Conservation (phyloP, 2,797 vertebrate species). For the Clamator glandarius region DNA sequence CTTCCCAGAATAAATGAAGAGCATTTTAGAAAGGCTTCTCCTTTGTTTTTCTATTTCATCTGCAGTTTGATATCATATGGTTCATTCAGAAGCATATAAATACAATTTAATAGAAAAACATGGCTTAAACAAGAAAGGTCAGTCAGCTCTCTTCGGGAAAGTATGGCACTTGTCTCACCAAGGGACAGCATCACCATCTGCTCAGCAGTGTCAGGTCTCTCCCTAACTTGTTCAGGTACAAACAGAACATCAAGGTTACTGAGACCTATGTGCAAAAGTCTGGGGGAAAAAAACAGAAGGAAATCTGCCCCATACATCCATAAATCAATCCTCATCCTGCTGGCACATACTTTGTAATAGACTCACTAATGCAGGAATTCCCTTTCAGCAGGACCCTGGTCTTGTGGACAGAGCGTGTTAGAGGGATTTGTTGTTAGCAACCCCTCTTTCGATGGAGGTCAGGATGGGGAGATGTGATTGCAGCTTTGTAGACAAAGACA, state of each 20-base stretch:
- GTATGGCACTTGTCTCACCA: neutral
- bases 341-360: rapidly evolving
- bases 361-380: neutral
- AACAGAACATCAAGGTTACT: neutral
- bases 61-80: neutral
- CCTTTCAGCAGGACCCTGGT: neutral
- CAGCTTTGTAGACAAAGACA: neutral
- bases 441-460: neutral
- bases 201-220: neutral
- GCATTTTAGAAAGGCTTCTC: neutral
- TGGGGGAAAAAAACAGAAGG: neutral
- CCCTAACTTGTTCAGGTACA: neutral
- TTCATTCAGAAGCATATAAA: neutral
- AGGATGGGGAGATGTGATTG: neutral
- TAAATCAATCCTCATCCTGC: neutral
- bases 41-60: neutral
- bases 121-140: neutral
- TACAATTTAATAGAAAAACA: neutral
- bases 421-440: neutral
- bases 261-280: neutral
- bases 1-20: neutral
- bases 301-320: rapidly evolving
- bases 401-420: neutral
- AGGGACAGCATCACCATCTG: neutral
- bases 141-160: neutral